These are phyloP conservation scores for Gadus macrocephalus DNA, from an alignment of 2,113 vertebrate genomes.

Conservation along the genomic window DNA sequence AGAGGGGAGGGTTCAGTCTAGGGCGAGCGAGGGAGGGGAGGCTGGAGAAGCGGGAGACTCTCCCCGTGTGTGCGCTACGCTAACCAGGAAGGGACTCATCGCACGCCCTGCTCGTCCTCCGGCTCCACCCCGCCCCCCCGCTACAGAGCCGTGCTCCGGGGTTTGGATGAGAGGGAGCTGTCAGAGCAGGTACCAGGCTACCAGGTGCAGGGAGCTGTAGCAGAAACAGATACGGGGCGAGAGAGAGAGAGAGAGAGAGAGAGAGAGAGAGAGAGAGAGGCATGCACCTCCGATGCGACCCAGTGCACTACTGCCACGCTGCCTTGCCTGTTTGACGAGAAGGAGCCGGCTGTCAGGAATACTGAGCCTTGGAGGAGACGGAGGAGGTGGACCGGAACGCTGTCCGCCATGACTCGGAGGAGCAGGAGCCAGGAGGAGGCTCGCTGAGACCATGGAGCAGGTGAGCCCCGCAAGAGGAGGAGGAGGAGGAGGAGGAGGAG, in stretches of 20 bases:
- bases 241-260: constrained; percentile 12
- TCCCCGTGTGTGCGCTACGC: constrained; percentile 13
- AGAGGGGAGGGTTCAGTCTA: constrained; percentile 3
- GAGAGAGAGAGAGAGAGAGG: constrained; percentile 7
- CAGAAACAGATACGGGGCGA: too few relatives aligned
- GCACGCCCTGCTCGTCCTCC: constrained; percentile 19
- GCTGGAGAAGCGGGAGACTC: constrained; percentile 57
- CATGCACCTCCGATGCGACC: constrained; percentile 53
- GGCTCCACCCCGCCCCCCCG: constrained; percentile 12
- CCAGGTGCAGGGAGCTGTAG: too few relatives aligned
- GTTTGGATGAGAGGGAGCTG: background rate
- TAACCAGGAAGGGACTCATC: background rate
- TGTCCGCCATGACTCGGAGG: constrained; percentile 59
- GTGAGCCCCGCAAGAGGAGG: constrained; percentile 54
- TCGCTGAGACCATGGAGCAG: constrained; percentile 70
- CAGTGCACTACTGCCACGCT: constrained; percentile 43
- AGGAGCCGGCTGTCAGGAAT: constrained; percentile 17
- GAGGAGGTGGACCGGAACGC: constrained; percentile 23
- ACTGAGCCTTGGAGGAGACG: too few relatives aligned
- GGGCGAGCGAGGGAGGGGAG: constrained; percentile 13
- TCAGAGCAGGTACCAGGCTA: background rate
- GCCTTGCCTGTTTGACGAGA: constrained; percentile 46
- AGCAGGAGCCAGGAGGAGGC: constrained; percentile 50
- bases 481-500: constrained; percentile 35
- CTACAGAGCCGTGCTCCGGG: background rate